Base-by-base conservation (phyloP, 2,888 invertebrate species). In the Euclidia mi region DNA sequence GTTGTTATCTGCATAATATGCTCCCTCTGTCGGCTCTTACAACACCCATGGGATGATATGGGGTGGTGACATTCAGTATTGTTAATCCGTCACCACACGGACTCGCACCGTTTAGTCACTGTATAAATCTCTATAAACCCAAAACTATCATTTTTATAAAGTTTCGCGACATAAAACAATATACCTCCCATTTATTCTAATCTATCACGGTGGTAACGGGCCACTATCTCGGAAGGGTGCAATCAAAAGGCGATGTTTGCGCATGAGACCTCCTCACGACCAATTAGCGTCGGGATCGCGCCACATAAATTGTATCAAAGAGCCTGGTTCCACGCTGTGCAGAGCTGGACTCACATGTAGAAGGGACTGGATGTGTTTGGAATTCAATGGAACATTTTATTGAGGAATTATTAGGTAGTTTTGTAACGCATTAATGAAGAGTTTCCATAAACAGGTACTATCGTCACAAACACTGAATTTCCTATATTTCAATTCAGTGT, bases 271-370 rank as follows among this genome's bases (percentile, higher is more conserved):
- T 81, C 82, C 88, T 87, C 85, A 87, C 88, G 86, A 91, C 90
- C 91, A 91, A 92, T 92, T 91, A 92, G 87, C 84, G 78, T 71
- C 81, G 77, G 76, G 87, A 85, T 82, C 76, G 85, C 86, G 86
- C 85, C 87, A 85, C 88, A 88, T 91, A 90, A 90, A 91, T 90
- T 90, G 85, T 87, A 82, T 87, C 82, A 82, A 89, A 90, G 84
- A 83, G 85, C 84, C 78, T 75, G 71, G 68, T 73, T 78, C 72
- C 70, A 70, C 76, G 71, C 65, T 67, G 67, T 65, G 57, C 55
- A 53, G 58, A 64, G 65, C 61, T 58, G 47, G 59, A 58, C 55
- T 15, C 55, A 48, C 70, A 63, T 56, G 12, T 78, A 65, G 9
- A 40, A 48, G 14, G 12, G 17, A 31, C 81, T 82, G 45, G 81